Base-by-base conservation (phyloP, 2,888 invertebrate species). In the Agriotes lineatus region DNA sequence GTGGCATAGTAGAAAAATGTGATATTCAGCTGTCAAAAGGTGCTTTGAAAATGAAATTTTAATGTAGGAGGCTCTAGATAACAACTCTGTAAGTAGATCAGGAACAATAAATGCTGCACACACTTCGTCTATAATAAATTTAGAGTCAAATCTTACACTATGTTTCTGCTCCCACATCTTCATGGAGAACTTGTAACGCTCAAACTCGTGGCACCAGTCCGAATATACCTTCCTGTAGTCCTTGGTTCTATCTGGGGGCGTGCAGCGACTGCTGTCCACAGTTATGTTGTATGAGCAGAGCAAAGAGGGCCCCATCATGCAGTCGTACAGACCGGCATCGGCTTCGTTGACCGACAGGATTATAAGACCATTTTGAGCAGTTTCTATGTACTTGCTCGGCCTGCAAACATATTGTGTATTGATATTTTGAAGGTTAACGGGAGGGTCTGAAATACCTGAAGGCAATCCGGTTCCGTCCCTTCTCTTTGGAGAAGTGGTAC, bases 131-230 rank as follows among this genome's bases (percentile, higher is more conserved):
- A n/a, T n/a, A n/a, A n/a, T n/a, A n/a, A n/a, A n/a, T n/a, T n/a
- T n/a, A n/a, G n/a, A n/a, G n/a, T n/a, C n/a, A n/a, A n/a, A n/a
- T n/a, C 89, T 90, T 87, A 96, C 96, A 86, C 94, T 93, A 89
- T 96, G 96, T 84, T 95, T 96, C 82, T 92, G 89, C 85, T 96
- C 96, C 96, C 96, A 97, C 74, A 92, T 93, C 83, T 96, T 96
- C 96, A 96, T 96, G 25, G 96, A 96, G 67, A 92, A 91, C 87
- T 97, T 97, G 85, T 98, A 98, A 83, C 96, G 96, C 84, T 97
- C 96, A 84, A 97, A 97, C 85, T 97, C 97, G 84, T 97, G 95
- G 86, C 98, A 98, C 98, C 98, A 98, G 84, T 97, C 97, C 18
- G 97, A 95, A 85, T 97, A 97, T 75, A 96, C 95, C 86, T 96